Evolutionary conservation across 2,797 vertebrate species (phyloP), one percentile per base, ranked within the genome.

Genomic region (Alectoris magna): DNA sequence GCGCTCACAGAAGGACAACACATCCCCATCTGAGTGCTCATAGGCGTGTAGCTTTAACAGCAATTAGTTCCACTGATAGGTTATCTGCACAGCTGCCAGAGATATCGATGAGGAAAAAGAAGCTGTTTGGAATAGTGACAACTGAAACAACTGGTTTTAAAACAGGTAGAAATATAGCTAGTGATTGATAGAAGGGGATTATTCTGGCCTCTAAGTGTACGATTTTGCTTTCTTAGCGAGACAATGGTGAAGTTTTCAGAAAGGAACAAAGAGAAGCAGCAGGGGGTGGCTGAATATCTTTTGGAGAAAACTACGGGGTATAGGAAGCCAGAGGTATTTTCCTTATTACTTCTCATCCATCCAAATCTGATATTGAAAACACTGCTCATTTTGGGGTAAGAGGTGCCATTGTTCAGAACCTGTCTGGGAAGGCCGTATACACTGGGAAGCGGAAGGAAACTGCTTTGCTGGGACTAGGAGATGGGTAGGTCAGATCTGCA

Each of bases 141-240:
- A 87, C 91, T 95, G 77, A 95, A 97, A 94, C 93, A 96, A 94
- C 81, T 90, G 90, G 63, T 48, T 94, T 96, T 86, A 95, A 95
- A 96, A 36, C 73, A 87, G 51, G 88, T 85, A 94, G 90, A 94
- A 96, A 93, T 84, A 90, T 5, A 93, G 77, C 82, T 94, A 91
- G 95, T 94, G 96, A 95, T 93, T 96, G 95, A 86, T 79, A 85
- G 80, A 79, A 76, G 62, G 48, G 39, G 48, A 87, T 91, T 94
- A 55, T 92, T 92, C 91, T 89, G 95, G 88, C 80, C 78, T 80
- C 46, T 84, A 51, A 39, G 9, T n/a, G 44, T 56, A 64, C 53
- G 72, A 8, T 84, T 93, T 91, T 89, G 48, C 68, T 94, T 91
- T 88, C 81, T 90, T 93, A 93, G 94, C 76, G 84, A 81, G 92